These are phyloP conservation scores for Lepidochitona cinerea DNA, from an alignment of 2,888 invertebrate genomes.

Conservation along the genomic window DNA sequence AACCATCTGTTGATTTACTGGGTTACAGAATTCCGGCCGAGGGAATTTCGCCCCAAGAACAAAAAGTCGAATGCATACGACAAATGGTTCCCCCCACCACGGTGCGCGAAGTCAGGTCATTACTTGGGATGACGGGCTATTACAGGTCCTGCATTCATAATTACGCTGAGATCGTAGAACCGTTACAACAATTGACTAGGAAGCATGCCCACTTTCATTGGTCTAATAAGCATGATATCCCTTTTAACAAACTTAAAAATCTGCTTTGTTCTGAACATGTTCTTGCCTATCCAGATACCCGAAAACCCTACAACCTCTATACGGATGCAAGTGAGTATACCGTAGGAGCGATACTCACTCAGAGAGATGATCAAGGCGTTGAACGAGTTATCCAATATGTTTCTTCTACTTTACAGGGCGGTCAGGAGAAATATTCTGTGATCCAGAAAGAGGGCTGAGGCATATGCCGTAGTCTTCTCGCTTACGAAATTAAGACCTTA, in stretches of 20 bases:
- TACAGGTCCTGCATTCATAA: neutral
- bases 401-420: neutral
- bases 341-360: neutral
- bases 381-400: neutral
- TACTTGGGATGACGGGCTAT: neutral
- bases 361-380: neutral
- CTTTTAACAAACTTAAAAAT: neutral
- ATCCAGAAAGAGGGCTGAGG: too few relatives aligned
- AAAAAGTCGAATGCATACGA: neutral
- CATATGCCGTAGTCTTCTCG: too few relatives aligned
- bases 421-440: too few relatives aligned
- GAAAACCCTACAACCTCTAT: neutral
- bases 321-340: neutral
- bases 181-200: neutral
- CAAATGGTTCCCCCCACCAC: neutral
- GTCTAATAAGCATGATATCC: neutral
- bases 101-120: neutral
- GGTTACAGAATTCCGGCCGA: neutral
- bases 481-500: too few relatives aligned
- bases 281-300: neutral
- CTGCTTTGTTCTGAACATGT: neutral
- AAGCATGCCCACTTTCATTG: neutral
- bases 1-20: neutral
- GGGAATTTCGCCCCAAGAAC: neutral
- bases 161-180: neutral